Conservation (phyloP, 1,140 invertebrate species). For the Cardiocondyla obscurior region DNA sequence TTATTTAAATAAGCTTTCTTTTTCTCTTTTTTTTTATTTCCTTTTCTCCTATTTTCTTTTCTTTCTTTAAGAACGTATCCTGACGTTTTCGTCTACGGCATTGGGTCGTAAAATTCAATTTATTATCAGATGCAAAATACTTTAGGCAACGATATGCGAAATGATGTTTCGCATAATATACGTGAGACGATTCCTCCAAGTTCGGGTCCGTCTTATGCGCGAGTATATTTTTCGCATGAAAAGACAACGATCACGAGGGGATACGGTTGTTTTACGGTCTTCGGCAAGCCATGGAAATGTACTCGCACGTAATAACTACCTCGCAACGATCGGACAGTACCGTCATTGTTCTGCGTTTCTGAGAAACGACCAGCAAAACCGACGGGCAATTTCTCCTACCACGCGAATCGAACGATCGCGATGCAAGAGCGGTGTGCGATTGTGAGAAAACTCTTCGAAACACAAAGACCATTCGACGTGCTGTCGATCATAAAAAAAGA, state of each 20-base stretch:
- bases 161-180: neutral
- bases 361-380: slow-evolving; percentile 9
- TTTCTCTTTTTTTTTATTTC: no score
- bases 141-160: neutral
- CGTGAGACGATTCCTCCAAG: neutral
- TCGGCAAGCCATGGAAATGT: slow-evolving; percentile 29
- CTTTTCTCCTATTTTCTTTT: neutral
- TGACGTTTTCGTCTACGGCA: neutral
- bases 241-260: slow-evolving; percentile 29
- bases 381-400: slow-evolving; percentile 11
- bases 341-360: neutral
- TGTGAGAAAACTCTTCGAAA: slow-evolving; percentile 15
- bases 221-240: neutral
- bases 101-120: neutral
- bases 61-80: neutral
- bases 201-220: neutral
- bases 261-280: slow-evolving; percentile 46
- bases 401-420: neutral
- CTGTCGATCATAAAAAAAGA: neutral
- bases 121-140: neutral
- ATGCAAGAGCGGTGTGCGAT: neutral
- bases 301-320: slow-evolving; percentile 2
- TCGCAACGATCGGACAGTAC: neutral
- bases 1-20: no score
- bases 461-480: neutral